These are phyloP conservation scores for Drosophila prosaltans DNA, from an alignment of 1,140 invertebrate genomes.

Conservation along the genomic window DNA sequence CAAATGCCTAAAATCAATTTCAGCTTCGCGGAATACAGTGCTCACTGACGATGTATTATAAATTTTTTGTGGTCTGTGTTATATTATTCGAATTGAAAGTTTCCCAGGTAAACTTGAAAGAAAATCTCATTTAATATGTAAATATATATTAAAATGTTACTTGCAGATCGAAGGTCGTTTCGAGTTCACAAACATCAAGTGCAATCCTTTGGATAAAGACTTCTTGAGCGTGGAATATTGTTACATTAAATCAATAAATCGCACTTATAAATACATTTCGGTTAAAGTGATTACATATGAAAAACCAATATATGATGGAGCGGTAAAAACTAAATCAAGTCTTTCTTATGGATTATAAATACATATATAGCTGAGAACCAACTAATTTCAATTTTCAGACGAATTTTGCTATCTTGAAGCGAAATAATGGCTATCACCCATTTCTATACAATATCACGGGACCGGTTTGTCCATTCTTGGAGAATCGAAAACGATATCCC, in stretches of 20 bases:
- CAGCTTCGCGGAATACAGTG: too few relatives aligned
- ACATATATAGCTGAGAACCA: too few relatives aligned
- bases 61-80: too few relatives aligned
- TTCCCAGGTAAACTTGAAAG: background rate
- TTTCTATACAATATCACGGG: conserved; percentile 2
- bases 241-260: background rate
- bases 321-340: too few relatives aligned
- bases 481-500: background rate
- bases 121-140: too few relatives aligned
- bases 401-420: background rate
- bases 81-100: background rate
- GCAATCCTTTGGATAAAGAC: background rate
- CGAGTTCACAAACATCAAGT: background rate
- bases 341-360: too few relatives aligned
- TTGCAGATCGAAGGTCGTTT: background rate
- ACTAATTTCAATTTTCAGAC: background rate
- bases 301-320: background rate
- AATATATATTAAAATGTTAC: too few relatives aligned
- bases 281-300: background rate
- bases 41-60: too few relatives aligned
- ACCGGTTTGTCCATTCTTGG: background rate
- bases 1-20: too few relatives aligned
- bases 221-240: background rate
- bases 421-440: background rate
- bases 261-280: background rate